These are phyloP conservation scores for Parnassius mnemosyne DNA, from an alignment of 2,888 invertebrate genomes.

Conservation along the genomic window DNA sequence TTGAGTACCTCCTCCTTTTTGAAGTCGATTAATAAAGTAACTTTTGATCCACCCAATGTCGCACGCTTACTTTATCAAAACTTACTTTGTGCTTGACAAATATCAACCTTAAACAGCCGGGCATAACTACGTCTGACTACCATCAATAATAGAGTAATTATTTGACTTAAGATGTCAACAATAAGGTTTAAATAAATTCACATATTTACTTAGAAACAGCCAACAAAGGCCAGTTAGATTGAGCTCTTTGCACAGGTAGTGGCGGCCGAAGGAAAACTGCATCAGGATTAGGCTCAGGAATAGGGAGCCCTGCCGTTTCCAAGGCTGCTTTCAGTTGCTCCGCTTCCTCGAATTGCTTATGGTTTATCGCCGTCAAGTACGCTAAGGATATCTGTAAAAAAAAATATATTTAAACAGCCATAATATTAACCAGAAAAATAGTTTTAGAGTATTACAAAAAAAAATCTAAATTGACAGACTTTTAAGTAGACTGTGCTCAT, in stretches of 20 bases:
- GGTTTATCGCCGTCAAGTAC: constrained; percentile 96
- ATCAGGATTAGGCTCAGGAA: constrained; percentile 86
- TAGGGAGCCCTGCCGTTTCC: constrained; percentile 81
- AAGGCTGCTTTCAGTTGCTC: constrained; percentile 84
- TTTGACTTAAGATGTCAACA: too few relatives aligned
- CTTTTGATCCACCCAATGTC: too few relatives aligned
- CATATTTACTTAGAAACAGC: constrained; percentile 87
- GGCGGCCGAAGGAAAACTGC: constrained; percentile 92
- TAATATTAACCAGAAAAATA: background rate
- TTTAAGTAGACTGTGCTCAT: too few relatives aligned
- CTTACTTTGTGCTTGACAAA: too few relatives aligned
- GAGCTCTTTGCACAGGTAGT: constrained; percentile 92
- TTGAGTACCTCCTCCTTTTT: too few relatives aligned
- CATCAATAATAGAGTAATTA: too few relatives aligned
- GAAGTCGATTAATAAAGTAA: too few relatives aligned
- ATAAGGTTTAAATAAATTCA: background rate
- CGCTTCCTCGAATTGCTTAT: constrained; percentile 91
- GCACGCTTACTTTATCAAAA: too few relatives aligned
- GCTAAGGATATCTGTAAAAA: constrained; percentile 86
- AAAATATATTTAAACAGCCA: background rate
- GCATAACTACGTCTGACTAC: too few relatives aligned
- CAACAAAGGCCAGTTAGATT: constrained; percentile 97
- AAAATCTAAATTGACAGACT: too few relatives aligned
- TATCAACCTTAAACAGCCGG: too few relatives aligned
- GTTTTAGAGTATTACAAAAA: too few relatives aligned